Evolutionary conservation across 1,140 invertebrate species (phyloP), one percentile per base, ranked within the genome.

Genomic region (Drosophila tani): DNA sequence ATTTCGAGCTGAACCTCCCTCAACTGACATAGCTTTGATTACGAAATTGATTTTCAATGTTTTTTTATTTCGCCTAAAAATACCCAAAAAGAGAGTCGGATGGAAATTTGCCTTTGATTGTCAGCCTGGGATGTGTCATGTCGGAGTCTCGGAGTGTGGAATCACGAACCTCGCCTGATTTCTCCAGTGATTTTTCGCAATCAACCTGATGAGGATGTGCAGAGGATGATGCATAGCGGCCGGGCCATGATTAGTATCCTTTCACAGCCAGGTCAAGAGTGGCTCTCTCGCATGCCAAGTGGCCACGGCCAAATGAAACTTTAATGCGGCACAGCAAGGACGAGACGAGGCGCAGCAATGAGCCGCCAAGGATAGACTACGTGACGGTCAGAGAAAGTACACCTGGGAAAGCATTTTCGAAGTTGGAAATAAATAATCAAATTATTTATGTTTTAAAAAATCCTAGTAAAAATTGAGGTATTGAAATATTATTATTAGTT

Each of bases 171-270:
- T 74, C 45, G 45, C 57, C 40, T 84, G 85, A 90, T 90, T 90
- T 82, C 85, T 90, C 85, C 53, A 81, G 85, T 84, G 85, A 90
- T 84, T 88, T 90, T 90, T 69, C 62, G 85, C 85, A 90, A 90
- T 88, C 85, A 87, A 35, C 53, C 56, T 73, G 68, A 74, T 74
- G 82, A 73, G 75, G 75, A 86, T 81, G 74, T 58, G 82, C 67
- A 66, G 55, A 85, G 81, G 53, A 73, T 73, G 82, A 74, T 67
- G 80, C 62, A 67, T 75, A 81, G 73, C 71, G 78, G 65, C 68
- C 47, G 59, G 49, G 51, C 80, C 50, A 82, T 85, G 85, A 90
- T 90, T 90, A 90, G 85, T 85, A 70, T 90, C 68, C 70, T 80
- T 57, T 43, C 51, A 8, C 32, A 38, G 49, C 62, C 76, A 49